Conservation (phyloP, 2,113 vertebrate species). For the Poicephalus gulielmi region DNA sequence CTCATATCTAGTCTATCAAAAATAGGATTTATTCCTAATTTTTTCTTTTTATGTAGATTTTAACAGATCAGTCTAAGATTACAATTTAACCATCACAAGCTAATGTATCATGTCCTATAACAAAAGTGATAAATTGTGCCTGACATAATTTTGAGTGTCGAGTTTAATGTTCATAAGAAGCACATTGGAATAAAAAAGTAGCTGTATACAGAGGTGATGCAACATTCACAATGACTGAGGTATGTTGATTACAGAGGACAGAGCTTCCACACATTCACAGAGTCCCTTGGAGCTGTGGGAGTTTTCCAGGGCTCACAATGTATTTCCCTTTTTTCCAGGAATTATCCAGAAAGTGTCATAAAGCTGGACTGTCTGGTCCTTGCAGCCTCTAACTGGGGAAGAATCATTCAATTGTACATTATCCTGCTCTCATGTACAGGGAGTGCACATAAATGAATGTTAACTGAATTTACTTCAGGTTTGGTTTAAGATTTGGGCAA, state of each 20-base stretch:
- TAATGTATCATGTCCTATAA: background rate
- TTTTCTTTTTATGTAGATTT: background rate
- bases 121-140: background rate
- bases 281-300: background rate
- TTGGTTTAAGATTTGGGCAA: slow-evolving; percentile 9
- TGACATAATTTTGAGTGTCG: background rate
- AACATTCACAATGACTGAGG: background rate
- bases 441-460: background rate
- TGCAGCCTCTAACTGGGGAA: background rate
- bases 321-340: background rate
- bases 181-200: background rate
- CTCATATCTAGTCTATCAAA: background rate
- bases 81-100: background rate
- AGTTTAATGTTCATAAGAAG: background rate
- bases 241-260: background rate
- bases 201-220: background rate
- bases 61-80: background rate
- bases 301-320: background rate
- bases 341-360: background rate
- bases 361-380: background rate
- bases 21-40: background rate
- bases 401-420: background rate
- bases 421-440: background rate
- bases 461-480: background rate
- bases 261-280: background rate